A percentile compares a stretch with the other conserved stretches of the same genome.
These are phyloP conservation scores for Mimachlamys varia DNA, from an alignment of 2,888 invertebrate species.

Conservation along the genomic window DNA sequence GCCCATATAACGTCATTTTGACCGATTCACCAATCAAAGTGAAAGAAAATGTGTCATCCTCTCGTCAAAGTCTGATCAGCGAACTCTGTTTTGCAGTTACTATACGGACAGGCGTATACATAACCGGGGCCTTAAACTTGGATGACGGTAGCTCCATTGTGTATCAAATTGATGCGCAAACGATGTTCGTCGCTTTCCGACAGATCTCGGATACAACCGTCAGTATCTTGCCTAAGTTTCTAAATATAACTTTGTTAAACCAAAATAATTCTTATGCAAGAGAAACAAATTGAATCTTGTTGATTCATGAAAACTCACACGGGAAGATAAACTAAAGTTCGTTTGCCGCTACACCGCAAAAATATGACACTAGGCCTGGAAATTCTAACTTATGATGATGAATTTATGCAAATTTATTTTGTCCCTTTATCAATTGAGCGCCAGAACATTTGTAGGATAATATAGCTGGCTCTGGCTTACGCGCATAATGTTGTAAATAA, in stretches of 20 bases:
- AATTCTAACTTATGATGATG: no score
- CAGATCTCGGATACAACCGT: neutral
- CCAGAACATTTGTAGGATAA: no score
- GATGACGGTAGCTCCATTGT: constrained; percentile 41
- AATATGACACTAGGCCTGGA: no score
- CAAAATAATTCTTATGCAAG: neutral
- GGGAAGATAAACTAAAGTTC: no score
- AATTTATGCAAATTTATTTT: no score
- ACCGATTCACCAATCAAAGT: neutral
- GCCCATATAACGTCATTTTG: constrained; percentile 27
- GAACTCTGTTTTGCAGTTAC: constrained; percentile 64
- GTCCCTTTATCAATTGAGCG: no score
- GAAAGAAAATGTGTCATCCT: neutral
- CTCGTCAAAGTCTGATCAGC: constrained; percentile 37
- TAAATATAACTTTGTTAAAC: constrained; percentile 7
- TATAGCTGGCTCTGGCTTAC: no score
- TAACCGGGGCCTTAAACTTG: constrained; percentile 38
- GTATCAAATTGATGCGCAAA: constrained; percentile 40
- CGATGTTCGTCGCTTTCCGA: neutral
- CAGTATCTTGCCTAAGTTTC: constrained; percentile 27
- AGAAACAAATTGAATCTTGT: neutral
- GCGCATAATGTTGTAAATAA: no score
- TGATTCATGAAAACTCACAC: neutral
- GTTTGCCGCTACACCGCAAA: no score
- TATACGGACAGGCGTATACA: constrained; percentile 54